Evolutionary conservation across 2,797 vertebrate species (phyloP), one percentile per base, ranked within the genome.

Genomic region (Synaphobranchus kaupii): DNA sequence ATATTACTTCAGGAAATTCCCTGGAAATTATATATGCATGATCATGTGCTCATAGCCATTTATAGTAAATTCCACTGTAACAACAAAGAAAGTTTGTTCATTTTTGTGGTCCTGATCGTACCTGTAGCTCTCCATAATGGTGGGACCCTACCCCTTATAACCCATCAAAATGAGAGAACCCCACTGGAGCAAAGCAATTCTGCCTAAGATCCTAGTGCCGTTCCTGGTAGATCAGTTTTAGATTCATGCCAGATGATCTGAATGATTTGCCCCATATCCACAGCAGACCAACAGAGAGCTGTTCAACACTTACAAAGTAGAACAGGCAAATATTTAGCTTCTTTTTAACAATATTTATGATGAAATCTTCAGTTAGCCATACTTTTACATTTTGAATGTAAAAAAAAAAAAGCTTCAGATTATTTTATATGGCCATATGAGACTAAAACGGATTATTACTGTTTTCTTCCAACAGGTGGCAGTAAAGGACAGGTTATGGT

Each of bases 381-480:
- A 76, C 34, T 34, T 50, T 47, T 48, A 10, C 44, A 48, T 22
- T 80, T 39, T 13, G 10, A 17, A 44, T 44, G 17, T 34, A 76
- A 15, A 39, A 2, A n/a, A 76, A 76, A 76, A 20, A 17, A 76
- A 44, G 13, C 5, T 50, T 80, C 8, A n/a, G 20, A 9, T 80
- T 9, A 10, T 25, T 6, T 25, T 1, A 7, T 12, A 48, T 48
- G 58, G 39, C 39, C 54, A 9, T 17, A 83, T 22, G 28, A 17
- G 15, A 68, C 63, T 4, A 20, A 76, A 4, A 34, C 10, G 58
- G 56, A 63, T 22, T 20, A 28, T 22, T 86, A 10, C 31, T 31
- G 9, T n/a, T 81, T 0, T 81, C 52, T 17, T 6, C 28, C 85
- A 86, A 56, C 22, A 86, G 85, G 47, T 81, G 39, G 73, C 76